Evolutionary conservation across 2,888 invertebrate species (phyloP).

Genomic region (Drosophila rellima): DNA sequence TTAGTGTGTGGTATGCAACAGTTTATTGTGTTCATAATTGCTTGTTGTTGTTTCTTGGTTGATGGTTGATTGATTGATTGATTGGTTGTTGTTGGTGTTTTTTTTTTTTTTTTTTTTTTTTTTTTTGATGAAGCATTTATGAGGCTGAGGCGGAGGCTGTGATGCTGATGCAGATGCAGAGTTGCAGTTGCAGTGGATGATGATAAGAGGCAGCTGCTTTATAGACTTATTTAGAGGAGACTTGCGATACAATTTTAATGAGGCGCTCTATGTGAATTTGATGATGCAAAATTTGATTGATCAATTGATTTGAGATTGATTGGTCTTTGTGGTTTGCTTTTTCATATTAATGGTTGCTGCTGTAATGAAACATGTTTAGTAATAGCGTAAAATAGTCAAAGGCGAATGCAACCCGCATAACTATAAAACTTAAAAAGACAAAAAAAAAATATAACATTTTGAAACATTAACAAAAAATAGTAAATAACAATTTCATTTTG

Average conservation of each 20-base stretch:
- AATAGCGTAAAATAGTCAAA: conserved; percentile 42
- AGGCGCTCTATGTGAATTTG: conserved; percentile 62
- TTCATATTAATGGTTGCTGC: conserved; percentile 49
- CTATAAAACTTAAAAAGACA: conserved; percentile 28
- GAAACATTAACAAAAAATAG: conserved; percentile 22
- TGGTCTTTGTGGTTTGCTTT: conserved; percentile 8
- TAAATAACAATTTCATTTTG: conserved; percentile 64
- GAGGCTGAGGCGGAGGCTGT: conserved; percentile 39
- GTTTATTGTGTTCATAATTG: conserved; percentile 60
- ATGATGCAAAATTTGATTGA: conserved; percentile 53
- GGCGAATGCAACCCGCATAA: conserved; percentile 41
- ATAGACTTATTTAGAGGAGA: conserved; percentile 15
- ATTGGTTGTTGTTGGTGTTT: conserved; percentile 27
- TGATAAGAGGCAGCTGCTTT: conserved; percentile 43
- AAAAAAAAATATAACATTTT: conserved; percentile 16
- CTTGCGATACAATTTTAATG: conserved; percentile 62
- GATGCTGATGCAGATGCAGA: conserved; percentile 47
- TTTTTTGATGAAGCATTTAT: conserved; percentile 50
- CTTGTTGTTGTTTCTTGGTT: conserved; percentile 42
- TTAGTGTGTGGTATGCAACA: conserved; percentile 77
- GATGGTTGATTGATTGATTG: conserved; percentile 54
- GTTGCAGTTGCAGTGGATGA: conserved; percentile 45
- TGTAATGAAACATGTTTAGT: conserved; percentile 76
- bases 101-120: conserved; percentile 23
- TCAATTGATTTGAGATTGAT: conserved; percentile 29